These are phyloP conservation scores for Brachyistius frenatus DNA, from an alignment of 2,113 vertebrate species.

Conservation along the genomic window DNA sequence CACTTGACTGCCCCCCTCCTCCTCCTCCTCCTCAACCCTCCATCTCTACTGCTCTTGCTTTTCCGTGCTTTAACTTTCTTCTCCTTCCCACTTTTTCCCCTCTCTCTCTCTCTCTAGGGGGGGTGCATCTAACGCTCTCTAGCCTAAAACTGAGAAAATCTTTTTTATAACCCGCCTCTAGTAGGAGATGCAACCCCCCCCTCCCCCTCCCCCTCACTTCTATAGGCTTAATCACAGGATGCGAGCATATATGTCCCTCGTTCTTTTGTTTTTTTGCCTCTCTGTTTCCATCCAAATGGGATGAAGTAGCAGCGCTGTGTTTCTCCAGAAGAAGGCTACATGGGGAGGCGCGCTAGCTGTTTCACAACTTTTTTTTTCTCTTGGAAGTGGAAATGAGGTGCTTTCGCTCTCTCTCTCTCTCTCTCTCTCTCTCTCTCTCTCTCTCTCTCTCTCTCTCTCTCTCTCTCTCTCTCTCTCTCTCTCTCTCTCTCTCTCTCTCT, in stretches of 20 bases:
- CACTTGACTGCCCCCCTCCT: slow-evolving; percentile 33
- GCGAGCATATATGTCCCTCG: slow-evolving; percentile 43
- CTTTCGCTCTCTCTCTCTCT: slow-evolving; percentile 63
- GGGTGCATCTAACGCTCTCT: slow-evolving; percentile 40
- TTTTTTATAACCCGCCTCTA: slow-evolving; percentile 26
- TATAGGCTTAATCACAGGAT: slow-evolving; percentile 40
- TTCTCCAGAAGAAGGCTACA: slow-evolving; percentile 55
- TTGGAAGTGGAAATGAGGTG: slow-evolving; percentile 82
- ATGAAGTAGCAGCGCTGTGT: slow-evolving; percentile 64
- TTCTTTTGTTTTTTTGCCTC: slow-evolving; percentile 33
- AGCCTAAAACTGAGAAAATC: slow-evolving; percentile 39
- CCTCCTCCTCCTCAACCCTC: slow-evolving; percentile 13
- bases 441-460: no score
- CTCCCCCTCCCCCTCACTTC: no score
- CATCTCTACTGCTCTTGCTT: slow-evolving; percentile 48
- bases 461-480: no score
- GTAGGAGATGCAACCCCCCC: slow-evolving; percentile 18
- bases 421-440: no score
- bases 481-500: no score
- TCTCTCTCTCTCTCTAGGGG: slow-evolving; percentile 56
- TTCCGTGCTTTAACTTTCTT: slow-evolving; percentile 39
- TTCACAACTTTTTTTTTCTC: slow-evolving; percentile 76
- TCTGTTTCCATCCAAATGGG: slow-evolving; percentile 74
- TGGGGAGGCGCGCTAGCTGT: slow-evolving; percentile 58
- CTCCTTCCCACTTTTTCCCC: slow-evolving; percentile 47